Evolutionary conservation across 2,888 invertebrate genomes (phyloP).

Genomic region (Boloria selene): DNA sequence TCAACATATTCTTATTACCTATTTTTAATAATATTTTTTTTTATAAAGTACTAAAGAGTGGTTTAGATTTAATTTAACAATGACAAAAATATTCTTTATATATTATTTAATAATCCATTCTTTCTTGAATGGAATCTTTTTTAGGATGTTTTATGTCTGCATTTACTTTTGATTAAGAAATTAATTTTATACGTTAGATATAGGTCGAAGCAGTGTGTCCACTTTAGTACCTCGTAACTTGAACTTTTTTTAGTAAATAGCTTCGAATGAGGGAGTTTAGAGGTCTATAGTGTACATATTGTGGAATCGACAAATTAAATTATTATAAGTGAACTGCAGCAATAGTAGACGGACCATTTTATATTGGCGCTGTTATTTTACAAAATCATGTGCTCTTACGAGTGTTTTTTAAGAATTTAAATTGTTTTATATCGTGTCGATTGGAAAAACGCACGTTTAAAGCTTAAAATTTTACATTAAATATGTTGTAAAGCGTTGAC

Average conservation of each 20-base stretch:
- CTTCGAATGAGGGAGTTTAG: background rate
- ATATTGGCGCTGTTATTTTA: constrained; percentile 3
- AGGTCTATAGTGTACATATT: background rate
- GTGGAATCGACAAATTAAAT: background rate
- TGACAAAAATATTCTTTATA: constrained; percentile 8
- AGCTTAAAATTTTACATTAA: constrained; percentile 38
- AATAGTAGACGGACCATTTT: constrained; percentile 21
- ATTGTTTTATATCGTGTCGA: constrained; percentile 10
- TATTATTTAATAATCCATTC: constrained; percentile 4
- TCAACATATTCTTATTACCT: background rate
- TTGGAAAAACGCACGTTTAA: constrained; percentile 9
- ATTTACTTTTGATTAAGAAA: constrained; percentile 11
- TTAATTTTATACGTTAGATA: constrained; percentile 2
- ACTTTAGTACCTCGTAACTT: background rate
- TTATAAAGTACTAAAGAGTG: background rate
- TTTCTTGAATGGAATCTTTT: background rate
- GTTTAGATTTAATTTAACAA: constrained; percentile 1
- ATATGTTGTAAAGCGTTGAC: constrained; percentile 39
- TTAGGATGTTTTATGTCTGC: constrained; percentile 17
- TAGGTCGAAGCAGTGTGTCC: background rate
- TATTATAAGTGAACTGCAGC: constrained; percentile 9
- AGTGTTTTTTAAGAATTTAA: constrained; percentile 2
- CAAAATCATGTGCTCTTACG: background rate
- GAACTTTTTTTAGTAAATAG: background rate
- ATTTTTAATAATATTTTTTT: background rate